Percentiles rank a stretch among this genome's conserved stretches.
phyloP scores from a whole-genome alignment of 2,797 vertebrate species.

The Aselliscus stoliczkanus region DNA sequence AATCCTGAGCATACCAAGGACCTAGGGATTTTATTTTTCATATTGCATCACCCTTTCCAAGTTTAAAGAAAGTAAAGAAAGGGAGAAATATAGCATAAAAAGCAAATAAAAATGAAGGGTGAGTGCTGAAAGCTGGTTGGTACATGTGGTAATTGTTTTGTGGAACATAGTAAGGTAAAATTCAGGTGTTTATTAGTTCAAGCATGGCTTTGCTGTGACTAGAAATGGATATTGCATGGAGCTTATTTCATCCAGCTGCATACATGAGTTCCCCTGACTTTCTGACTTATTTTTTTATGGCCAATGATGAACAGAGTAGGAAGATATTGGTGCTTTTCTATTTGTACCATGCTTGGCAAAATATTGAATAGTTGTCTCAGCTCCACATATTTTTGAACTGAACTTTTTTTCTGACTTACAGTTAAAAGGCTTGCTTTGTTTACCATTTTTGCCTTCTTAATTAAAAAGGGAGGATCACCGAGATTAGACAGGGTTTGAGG shows the following conservation, averaged over 20 bases:
- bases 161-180: not conserved
- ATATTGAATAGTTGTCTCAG: not conserved
- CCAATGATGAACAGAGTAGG: not conserved
- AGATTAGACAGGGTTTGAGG: not conserved
- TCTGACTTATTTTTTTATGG: not conserved
- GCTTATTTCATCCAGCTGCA: not conserved
- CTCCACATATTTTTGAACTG: not conserved
- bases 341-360: not conserved
- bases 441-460: not conserved
- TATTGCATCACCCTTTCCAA: not conserved
- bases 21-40: not conserved
- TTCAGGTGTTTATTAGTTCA: not conserved
- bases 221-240: not conserved
- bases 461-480: not conserved
- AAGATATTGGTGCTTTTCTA: not conserved
- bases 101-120: not conserved
- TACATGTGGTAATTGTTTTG: not conserved
- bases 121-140: not conserved
- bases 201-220: not conserved
- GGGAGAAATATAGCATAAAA: not conserved
- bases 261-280: not conserved
- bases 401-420: not conserved
- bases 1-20: slow-evolving; percentile 1
- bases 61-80: not conserved
- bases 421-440: not conserved